A percentile compares a stretch with the other conserved stretches of the same genome.
Conservation (phyloP, 2,888 invertebrate species). For the Dryadula phaetusa region DNA sequence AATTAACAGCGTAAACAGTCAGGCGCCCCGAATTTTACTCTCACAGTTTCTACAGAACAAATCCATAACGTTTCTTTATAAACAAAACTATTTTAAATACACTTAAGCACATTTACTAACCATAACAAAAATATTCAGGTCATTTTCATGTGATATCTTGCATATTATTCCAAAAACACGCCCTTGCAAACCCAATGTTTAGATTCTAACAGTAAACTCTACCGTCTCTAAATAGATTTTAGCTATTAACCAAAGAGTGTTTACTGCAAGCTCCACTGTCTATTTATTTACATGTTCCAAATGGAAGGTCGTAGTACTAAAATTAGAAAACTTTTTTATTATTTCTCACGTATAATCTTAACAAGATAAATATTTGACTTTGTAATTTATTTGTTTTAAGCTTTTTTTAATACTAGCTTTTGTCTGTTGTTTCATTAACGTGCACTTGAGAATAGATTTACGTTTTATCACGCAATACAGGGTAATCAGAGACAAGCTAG, state of each 20-base stretch:
- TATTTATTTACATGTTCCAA: slow-evolving; percentile 56
- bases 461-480: no score
- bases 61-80: no score
- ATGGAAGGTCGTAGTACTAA: slow-evolving; percentile 57
- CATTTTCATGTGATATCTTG: no score
- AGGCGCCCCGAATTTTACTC: no score
- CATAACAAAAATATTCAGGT: no score
- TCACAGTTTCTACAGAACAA: no score
- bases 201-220: slow-evolving; percentile 44
- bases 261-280: slow-evolving; percentile 60
- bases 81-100: no score
- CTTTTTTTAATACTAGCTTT: neutral
- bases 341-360: neutral
- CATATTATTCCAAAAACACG: neutral
- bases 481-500: no score
- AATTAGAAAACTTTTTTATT: slow-evolving; percentile 47
- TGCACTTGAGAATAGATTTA: no score
- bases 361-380: neutral
- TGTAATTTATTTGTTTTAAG: neutral
- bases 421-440: no score
- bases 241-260: slow-evolving; percentile 56
- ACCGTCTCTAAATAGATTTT: slow-evolving; percentile 66
- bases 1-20: no score
- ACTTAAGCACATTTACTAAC: no score
- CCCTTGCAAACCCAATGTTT: slow-evolving; percentile 8